Evolutionary conservation across 1,140 invertebrate species (phyloP), one percentile per base, ranked within the genome.

Genomic region (Coenobita brevimanus): DNA sequence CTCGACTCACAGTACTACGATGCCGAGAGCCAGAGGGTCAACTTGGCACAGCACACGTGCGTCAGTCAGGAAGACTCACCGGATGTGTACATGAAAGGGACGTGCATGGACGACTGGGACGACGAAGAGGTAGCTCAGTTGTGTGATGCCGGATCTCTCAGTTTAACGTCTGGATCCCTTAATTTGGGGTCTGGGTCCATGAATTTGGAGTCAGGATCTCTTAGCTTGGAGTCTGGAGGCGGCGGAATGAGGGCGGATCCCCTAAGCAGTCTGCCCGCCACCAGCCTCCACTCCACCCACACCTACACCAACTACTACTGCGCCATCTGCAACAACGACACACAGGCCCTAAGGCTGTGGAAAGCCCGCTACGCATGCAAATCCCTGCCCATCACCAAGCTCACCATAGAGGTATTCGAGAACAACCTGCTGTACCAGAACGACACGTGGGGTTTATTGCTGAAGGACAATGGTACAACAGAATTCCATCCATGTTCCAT

Each of bases 231-330:
- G 2, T 79, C 88, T 15, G 60, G 60, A 6, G n/a, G n/a, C n/a
- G n/a, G n/a, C n/a, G 50, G 62, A n/a, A 8, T 8, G 10, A 54
- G 60, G 3, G 62, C 54, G 2, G 94, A 94, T 90, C 93, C 93
- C 6, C 78, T 94, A 64, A 89, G 91, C 0, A 90, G 90, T 10
- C 91, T 93, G 33, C 94, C 94, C 0, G 93, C 93, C 10, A 94
- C 94, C 0, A 92, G 92, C 75, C 89, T 91, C 27, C 57, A 62
- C 21, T 91, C 93, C 0, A 93, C 93, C 1, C 82, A 93, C 46
- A 94, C 94, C 0, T 95, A 94, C 91, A 92, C 92, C 73, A 95
- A 95, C 90, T 91, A 93, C 33, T 93, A 93, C 91, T 95, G 94
- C 90, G 94, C 94, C 0, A 82, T 93, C 4, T 95, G 94, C 89